Evolutionary conservation across 2,888 invertebrate genomes (phyloP).

Genomic region (Orchestes rusci): DNA sequence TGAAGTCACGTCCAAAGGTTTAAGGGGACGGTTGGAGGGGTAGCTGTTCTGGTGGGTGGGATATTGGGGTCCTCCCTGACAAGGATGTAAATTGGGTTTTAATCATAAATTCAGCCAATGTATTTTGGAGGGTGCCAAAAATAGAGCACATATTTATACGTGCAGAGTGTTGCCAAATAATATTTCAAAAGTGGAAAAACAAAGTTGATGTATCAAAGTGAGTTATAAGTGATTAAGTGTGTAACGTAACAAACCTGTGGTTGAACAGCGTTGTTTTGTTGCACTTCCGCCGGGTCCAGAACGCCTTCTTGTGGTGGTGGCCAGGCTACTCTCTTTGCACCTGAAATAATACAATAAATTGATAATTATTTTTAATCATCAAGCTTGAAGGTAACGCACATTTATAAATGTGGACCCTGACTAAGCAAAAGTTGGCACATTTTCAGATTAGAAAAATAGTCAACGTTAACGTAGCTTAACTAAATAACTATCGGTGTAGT

Average conservation of each 20-base stretch:
- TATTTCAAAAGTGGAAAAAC: too few relatives aligned
- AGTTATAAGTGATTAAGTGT: too few relatives aligned
- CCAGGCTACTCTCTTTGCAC: constrained; percentile 81
- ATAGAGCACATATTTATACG: too few relatives aligned
- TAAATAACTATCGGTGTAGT: too few relatives aligned
- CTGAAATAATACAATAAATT: constrained; percentile 40
- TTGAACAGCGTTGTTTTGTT: constrained; percentile 48
- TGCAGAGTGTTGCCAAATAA: too few relatives aligned
- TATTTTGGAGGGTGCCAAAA: constrained; percentile 10
- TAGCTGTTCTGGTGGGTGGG: constrained; percentile 34
- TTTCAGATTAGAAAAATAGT: too few relatives aligned
- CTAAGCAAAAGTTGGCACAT: too few relatives aligned
- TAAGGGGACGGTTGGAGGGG: constrained; percentile 30
- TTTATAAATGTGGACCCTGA: too few relatives aligned
- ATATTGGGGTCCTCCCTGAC: constrained; percentile 41
- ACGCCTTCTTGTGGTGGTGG: constrained; percentile 67
- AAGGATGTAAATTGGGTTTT: constrained; percentile 25
- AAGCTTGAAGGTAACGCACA: too few relatives aligned
- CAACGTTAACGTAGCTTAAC: too few relatives aligned
- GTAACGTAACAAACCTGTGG: too few relatives aligned
- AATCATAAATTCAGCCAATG: constrained; percentile 1
- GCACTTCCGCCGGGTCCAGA: constrained; percentile 45
- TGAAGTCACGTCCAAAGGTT: constrained; percentile 33
- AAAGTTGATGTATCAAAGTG: too few relatives aligned
- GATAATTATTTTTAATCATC: neutral